These are phyloP conservation scores for Crocodylus rhombifer DNA, from an alignment of 2,797 vertebrate genomes.

Conservation along the genomic window DNA sequence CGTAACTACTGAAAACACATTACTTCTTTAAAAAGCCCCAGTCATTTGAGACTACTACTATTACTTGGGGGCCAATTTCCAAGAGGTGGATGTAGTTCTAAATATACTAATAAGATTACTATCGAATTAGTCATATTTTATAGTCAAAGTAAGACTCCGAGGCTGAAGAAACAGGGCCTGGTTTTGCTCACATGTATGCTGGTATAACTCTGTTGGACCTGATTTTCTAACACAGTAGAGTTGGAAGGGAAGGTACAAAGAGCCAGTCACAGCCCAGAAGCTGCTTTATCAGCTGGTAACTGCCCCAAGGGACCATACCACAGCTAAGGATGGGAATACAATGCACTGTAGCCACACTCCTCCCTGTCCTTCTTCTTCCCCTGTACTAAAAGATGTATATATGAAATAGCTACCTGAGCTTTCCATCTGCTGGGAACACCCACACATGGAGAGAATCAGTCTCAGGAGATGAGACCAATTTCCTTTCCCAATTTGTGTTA, in stretches of 20 bases:
- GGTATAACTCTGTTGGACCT: neutral
- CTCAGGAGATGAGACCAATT: neutral
- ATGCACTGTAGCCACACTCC: neutral
- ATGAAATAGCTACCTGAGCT: neutral
- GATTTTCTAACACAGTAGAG: neutral
- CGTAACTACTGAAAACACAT: slow-evolving; percentile 1
- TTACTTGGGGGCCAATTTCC: neutral
- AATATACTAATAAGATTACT: slow-evolving; percentile 12
- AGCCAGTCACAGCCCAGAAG: rapidly evolving
- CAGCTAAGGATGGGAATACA: neutral
- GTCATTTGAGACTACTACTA: neutral
- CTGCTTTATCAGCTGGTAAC: neutral
- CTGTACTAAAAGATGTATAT: rapidly evolving
- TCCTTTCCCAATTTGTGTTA: neutral
- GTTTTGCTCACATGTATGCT: neutral
- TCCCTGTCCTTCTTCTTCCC: neutral
- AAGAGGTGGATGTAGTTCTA: neutral
- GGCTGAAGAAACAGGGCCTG: neutral
- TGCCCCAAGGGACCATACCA: neutral
- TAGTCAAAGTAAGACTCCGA: slow-evolving; percentile 35
- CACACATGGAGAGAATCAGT: neutral
- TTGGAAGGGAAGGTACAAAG: neutral
- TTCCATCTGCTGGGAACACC: neutral
- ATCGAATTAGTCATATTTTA: slow-evolving; percentile 45
- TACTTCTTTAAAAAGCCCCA: neutral